phyloP scores from a whole-genome alignment of 1,140 invertebrate species.

The Hyles euphorbiae region DNA sequence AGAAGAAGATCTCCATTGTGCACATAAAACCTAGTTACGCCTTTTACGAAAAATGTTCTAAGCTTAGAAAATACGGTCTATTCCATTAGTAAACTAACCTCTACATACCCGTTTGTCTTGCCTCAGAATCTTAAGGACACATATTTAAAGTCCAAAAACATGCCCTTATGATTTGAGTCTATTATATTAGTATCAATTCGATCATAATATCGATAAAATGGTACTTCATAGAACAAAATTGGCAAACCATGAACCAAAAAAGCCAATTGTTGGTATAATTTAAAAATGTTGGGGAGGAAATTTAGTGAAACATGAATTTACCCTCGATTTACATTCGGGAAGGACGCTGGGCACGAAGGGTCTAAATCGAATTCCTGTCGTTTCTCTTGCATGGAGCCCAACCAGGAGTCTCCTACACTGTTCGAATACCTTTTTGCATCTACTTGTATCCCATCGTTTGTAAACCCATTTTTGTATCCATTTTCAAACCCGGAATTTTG shows the following conservation, averaged over 20 bases:
- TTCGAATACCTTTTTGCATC: not conserved
- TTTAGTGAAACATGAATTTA: conserved; percentile 48
- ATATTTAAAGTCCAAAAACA: no score
- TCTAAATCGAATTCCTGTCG: conserved; percentile 67
- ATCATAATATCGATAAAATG: not conserved
- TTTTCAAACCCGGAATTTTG: no score
- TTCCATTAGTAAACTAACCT: no score
- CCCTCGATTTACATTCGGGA: conserved; percentile 64
- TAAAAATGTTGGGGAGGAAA: conserved; percentile 45
- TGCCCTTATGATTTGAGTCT: no score
- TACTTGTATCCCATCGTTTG: no score
- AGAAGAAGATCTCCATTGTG: no score
- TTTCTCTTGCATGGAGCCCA: conserved; percentile 37
- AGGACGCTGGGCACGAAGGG: conserved; percentile 49
- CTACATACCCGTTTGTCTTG: no score
- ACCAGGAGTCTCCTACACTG: conserved; percentile 19
- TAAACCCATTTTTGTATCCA: no score
- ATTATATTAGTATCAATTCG: not conserved
- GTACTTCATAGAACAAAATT: not conserved
- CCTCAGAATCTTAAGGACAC: no score
- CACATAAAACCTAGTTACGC: no score
- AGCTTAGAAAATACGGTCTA: no score
- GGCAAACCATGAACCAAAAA: not conserved
- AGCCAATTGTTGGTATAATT: conserved; percentile 32
- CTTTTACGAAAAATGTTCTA: no score